These are phyloP conservation scores for Drosophila setosimentum DNA, from an alignment of 2,888 invertebrate species.

Conservation along the genomic window DNA sequence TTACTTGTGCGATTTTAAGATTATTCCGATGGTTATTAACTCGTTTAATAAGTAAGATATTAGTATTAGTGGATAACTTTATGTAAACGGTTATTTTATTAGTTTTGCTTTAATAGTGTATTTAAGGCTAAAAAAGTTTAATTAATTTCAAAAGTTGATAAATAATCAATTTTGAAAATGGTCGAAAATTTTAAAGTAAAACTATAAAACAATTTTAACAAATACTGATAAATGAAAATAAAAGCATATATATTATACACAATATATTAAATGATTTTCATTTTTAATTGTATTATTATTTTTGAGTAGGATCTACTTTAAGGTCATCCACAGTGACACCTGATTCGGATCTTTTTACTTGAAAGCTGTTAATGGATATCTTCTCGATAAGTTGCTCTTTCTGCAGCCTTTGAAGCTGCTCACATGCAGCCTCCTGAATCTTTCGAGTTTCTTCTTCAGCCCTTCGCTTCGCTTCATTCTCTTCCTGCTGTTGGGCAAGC, in stretches of 20 bases:
- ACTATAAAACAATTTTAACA: background rate
- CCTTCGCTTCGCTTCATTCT: constrained; percentile 72
- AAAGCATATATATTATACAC: background rate
- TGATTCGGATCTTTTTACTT: constrained; percentile 50
- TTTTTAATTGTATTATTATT: background rate
- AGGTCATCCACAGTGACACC: constrained; percentile 41
- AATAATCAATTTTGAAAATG: background rate
- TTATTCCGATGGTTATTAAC: constrained; percentile 7
- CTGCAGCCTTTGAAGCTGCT: constrained; percentile 71
- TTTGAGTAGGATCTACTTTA: background rate
- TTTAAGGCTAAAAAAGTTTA: background rate
- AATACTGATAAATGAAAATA: background rate
- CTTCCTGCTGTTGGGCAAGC: constrained; percentile 71
- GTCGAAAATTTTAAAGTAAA: background rate
- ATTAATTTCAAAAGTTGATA: too few species aligned
- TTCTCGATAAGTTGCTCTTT: constrained; percentile 45
- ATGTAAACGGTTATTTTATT: background rate
- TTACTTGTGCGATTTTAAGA: constrained; percentile 8
- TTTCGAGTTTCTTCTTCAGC: constrained; percentile 68
- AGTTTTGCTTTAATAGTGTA: background rate
- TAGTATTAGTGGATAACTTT: background rate
- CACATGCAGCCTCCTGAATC: constrained; percentile 77
- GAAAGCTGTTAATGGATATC: constrained; percentile 62
- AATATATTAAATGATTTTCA: background rate
- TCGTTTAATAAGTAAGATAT: background rate